Evolutionary conservation across 2,888 invertebrate genomes (phyloP).

Genomic region (Archips xylosteana): DNA sequence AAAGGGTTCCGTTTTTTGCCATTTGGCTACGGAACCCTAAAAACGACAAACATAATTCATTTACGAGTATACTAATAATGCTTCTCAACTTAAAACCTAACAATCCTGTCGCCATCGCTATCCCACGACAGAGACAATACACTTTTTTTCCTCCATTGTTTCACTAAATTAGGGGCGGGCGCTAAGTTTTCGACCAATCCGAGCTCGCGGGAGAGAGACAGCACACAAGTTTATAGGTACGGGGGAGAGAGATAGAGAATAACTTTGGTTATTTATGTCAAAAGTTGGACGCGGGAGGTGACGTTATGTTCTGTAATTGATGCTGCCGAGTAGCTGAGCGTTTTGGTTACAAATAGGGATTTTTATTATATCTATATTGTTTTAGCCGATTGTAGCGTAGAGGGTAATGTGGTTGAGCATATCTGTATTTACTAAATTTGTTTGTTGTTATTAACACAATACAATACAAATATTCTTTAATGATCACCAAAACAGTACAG

Average conservation of each 20-base stretch:
- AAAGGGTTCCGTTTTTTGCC: no score
- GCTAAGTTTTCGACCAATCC: conserved; percentile 50
- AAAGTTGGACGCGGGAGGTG: conserved; percentile 38
- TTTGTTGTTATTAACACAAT: no score
- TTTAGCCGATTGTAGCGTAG: neutral
- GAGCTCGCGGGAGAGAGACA: conserved; percentile 43
- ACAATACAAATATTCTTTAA: no score
- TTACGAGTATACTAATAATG: neutral
- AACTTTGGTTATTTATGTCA: conserved; percentile 39
- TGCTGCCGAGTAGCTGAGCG: conserved; percentile 26
- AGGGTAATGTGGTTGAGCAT: neutral
- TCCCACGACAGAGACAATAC: conserved; percentile 34
- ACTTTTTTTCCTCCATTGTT: conserved; percentile 49
- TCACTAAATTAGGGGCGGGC: conserved; percentile 51
- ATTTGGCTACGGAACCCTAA: no score
- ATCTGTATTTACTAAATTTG: neutral
- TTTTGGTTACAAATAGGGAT: conserved; percentile 36
- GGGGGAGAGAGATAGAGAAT: conserved; percentile 42
- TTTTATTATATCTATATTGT: conserved; percentile 14
- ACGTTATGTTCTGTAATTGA: conserved; percentile 34
- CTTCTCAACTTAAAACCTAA: neutral
- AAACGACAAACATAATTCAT: no score
- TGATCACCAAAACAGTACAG: no score
- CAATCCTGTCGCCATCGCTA: conserved; percentile 23
- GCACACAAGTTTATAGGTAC: conserved; percentile 13